A percentile compares a stretch with the other conserved stretches of the same genome.
Conservation (phyloP, 1,140 invertebrate species). For the Xylocopa sonorina region DNA sequence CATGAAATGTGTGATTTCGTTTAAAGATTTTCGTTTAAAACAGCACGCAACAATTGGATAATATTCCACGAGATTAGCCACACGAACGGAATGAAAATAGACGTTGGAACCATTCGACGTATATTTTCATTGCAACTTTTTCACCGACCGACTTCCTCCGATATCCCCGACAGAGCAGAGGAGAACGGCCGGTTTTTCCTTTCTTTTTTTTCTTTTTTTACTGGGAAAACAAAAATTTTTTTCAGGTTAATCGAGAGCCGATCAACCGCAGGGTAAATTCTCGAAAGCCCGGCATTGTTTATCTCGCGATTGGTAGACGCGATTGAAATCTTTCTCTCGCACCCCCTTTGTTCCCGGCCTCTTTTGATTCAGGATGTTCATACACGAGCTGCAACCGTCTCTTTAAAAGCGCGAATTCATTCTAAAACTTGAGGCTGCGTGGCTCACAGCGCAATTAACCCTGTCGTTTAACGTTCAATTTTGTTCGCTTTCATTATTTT, state of each 20-base stretch:
- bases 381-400: slow-evolving; percentile 61
- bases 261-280: slow-evolving; percentile 72
- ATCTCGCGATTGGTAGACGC: slow-evolving; percentile 71
- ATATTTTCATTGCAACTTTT: slow-evolving; percentile 29
- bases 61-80: neutral
- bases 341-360: slow-evolving; percentile 54
- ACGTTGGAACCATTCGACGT: neutral
- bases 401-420: slow-evolving; percentile 47
- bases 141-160: slow-evolving; percentile 32
- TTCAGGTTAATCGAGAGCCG: slow-evolving; percentile 74
- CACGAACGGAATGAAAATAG: neutral
- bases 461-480: neutral
- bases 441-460: slow-evolving; percentile 37
- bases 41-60: neutral
- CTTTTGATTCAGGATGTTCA: slow-evolving; percentile 62
- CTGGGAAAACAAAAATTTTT: slow-evolving; percentile 67
- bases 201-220: slow-evolving; percentile 13
- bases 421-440: slow-evolving; percentile 26
- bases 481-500: too few relatives aligned
- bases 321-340: slow-evolving; percentile 74
- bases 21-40: too few relatives aligned
- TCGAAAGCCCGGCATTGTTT: slow-evolving; percentile 72
- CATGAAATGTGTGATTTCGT: too few relatives aligned
- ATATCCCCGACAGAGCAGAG: slow-evolving; percentile 25
- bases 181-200: slow-evolving; percentile 13